phyloP scores from a whole-genome alignment of 2,113 vertebrate species.

The Uropsilus gracilis region DNA sequence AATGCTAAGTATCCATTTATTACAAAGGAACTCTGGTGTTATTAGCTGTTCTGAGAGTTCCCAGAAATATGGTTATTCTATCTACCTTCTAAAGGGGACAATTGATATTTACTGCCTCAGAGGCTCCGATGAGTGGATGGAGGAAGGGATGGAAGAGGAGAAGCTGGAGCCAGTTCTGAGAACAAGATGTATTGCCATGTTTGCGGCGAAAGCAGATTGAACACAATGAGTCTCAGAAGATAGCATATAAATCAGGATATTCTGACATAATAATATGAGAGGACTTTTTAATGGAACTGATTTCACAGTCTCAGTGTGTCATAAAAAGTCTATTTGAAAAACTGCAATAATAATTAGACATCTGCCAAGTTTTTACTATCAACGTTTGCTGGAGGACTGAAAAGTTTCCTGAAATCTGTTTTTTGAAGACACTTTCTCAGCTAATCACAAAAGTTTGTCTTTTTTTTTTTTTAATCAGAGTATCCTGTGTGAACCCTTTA shows the following conservation, averaged over 20 bases:
- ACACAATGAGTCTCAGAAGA: slow-evolving; percentile 63
- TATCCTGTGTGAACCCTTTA: background rate
- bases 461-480: background rate
- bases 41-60: slow-evolving; percentile 51
- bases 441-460: background rate
- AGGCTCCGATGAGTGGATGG: slow-evolving; percentile 8
- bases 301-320: slow-evolving; percentile 65
- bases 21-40: slow-evolving; percentile 34
- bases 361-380: slow-evolving; percentile 62
- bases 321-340: slow-evolving; percentile 75
- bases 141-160: background rate
- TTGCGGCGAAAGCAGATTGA: slow-evolving; percentile 67
- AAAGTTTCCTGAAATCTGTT: slow-evolving; percentile 57
- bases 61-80: slow-evolving; percentile 52
- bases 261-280: slow-evolving; percentile 66
- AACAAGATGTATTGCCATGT: slow-evolving; percentile 70
- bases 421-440: background rate
- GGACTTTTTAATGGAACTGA: slow-evolving; percentile 70
- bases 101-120: slow-evolving; percentile 64
- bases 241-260: slow-evolving; percentile 76
- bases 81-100: background rate
- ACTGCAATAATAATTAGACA: slow-evolving; percentile 77
- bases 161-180: slow-evolving; percentile 28
- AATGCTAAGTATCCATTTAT: slow-evolving; percentile 57
- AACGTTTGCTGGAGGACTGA: slow-evolving; percentile 38